These are phyloP conservation scores for Hyles euphorbiae DNA, from an alignment of 1,140 invertebrate genomes.

Conservation along the genomic window DNA sequence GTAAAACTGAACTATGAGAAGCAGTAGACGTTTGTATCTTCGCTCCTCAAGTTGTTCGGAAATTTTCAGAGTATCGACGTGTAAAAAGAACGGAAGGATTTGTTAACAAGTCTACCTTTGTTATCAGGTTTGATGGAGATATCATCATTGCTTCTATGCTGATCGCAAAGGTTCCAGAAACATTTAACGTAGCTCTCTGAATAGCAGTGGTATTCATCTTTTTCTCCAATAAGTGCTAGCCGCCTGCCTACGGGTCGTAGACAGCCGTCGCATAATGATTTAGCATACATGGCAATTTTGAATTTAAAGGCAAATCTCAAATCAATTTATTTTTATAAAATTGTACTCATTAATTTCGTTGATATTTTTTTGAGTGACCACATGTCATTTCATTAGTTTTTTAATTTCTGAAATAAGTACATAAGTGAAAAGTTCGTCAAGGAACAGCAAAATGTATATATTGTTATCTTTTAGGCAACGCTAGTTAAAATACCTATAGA, in stretches of 20 bases:
- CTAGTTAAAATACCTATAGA: no score
- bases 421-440: no score
- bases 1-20: no score
- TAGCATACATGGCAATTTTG: constrained; percentile 28
- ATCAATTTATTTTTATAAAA: neutral
- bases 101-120: constrained; percentile 22
- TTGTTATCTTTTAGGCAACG: no score
- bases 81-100: no score
- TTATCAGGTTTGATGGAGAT: constrained; percentile 24
- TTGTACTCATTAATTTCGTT: neutral
- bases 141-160: constrained; percentile 38
- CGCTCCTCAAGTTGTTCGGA: no score
- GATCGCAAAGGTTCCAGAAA: constrained; percentile 55
- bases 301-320: neutral
- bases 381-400: no score
- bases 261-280: constrained; percentile 30
- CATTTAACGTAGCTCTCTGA: constrained; percentile 54
- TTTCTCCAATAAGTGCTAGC: constrained; percentile 34
- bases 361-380: no score
- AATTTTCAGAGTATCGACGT: no score
- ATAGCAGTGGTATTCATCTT: constrained; percentile 48
- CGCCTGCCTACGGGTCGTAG: constrained; percentile 32
- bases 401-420: no score
- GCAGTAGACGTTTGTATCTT: no score
- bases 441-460: no score